Evolutionary conservation across 2,888 invertebrate genomes (phyloP), one percentile per base, ranked within the genome.

Genomic region (Caradrina clavipalpis): DNA sequence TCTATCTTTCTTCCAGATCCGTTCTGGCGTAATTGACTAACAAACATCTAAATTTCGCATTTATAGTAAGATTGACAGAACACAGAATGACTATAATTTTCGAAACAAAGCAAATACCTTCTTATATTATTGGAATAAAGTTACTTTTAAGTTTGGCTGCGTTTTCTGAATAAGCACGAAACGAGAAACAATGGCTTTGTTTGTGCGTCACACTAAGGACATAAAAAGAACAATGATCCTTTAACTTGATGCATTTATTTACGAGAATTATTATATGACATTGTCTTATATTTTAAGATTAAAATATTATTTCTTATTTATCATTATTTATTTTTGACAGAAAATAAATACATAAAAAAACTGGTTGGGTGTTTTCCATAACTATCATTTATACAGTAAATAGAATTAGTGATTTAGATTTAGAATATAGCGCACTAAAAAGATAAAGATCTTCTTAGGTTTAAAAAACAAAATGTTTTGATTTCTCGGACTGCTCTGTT

Each of bases 121-220:
- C 17, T 45, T 45, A 42, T 42, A 5, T 45, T 1, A 45, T 45
- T 45, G 17, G 2, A 45, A 45, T 45, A 45, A 19, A 39, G 35
- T 50, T 19, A 19, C 19, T 19, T 5, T 49, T 19, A 19, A 19
- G 8, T 49, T 49, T 21, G 5, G 1, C 19, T 57, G 15, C 17
- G 22, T 15, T 5, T 49, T 58, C 21, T n/a, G 11, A 15, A 56
- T 35, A 56, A 47, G 17, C 45, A 45, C 45, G 17, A n/a, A 6
- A 7, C 35, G 19, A 47, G 54, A 54, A 19, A 54, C 54, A 67
- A 54, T 68, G 22, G 22, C 17, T 47, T 39, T 68, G 35, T 68
- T 47, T 69, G 45, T 35, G 17, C 13, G 22, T 68, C 17, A 17
- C 13, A 35, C 1, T 19, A 19, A 35, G 1, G 15, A 50, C 21